These are phyloP conservation scores for Colossoma macropomum DNA, from an alignment of 2,113 vertebrate species.

Conservation along the genomic window DNA sequence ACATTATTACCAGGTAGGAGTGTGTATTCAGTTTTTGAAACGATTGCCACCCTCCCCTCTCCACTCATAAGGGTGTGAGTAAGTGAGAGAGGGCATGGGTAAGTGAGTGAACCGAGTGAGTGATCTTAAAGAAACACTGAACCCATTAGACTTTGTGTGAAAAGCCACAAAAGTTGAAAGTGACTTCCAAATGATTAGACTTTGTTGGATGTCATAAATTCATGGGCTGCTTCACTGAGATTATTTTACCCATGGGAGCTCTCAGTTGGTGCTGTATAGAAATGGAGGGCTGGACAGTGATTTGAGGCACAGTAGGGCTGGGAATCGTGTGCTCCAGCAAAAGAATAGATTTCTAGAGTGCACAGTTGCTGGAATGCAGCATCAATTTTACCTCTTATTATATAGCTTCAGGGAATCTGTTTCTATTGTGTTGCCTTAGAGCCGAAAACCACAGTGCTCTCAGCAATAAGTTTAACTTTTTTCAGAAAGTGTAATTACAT, in stretches of 20 bases:
- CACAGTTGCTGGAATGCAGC: slow-evolving; percentile 3
- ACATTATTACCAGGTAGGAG: too few species aligned
- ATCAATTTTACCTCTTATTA: slow-evolving; percentile 30
- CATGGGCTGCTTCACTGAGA: slow-evolving; percentile 33
- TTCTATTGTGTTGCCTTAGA: slow-evolving; percentile 14
- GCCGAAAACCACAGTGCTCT: slow-evolving; percentile 28
- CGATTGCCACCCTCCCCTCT: too few species aligned
- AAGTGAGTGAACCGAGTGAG: too few species aligned
- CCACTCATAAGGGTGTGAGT: too few species aligned
- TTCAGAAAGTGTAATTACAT: slow-evolving; percentile 41
- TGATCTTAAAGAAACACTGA: too few species aligned
- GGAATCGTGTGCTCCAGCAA: neutral
- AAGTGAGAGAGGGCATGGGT: too few species aligned
- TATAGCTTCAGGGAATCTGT: slow-evolving; percentile 26
- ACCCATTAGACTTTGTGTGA: slow-evolving; percentile 43
- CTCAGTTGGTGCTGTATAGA: slow-evolving; percentile 33
- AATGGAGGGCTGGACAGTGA: slow-evolving; percentile 29
- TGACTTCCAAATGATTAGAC: slow-evolving; percentile 48
- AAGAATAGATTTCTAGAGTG: slow-evolving; percentile 43
- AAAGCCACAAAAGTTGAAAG: slow-evolving; percentile 53
- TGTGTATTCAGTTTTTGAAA: too few species aligned
- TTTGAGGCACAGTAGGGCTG: slow-evolving; percentile 31
- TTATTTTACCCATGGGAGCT: slow-evolving; percentile 48
- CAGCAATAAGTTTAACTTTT: slow-evolving; percentile 21
- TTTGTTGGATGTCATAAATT: slow-evolving; percentile 47